These are phyloP conservation scores for Amphipyra tragopoginis DNA, from an alignment of 2,888 invertebrate genomes.

Conservation along the genomic window DNA sequence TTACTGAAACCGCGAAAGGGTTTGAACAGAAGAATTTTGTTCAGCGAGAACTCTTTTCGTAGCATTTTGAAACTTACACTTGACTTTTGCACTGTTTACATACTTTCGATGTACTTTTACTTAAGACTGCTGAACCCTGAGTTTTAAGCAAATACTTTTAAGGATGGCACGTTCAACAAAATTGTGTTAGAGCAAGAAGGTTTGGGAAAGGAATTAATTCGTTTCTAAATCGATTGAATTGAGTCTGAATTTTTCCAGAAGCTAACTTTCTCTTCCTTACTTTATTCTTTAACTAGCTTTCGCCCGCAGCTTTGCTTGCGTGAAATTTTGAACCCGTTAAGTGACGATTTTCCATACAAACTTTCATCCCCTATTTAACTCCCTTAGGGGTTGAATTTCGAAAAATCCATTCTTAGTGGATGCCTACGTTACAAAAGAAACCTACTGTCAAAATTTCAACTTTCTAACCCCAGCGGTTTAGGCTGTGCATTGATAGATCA, in stretches of 20 bases:
- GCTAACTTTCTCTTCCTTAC: background rate
- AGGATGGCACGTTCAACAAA: background rate
- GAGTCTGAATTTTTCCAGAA: background rate
- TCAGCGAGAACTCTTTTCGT: slow-evolving; percentile 2
- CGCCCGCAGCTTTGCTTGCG: no score
- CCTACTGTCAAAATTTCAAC: no score
- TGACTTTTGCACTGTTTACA: slow-evolving; percentile 25
- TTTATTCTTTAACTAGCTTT: no score
- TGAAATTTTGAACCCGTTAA: no score
- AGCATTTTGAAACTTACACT: slow-evolving; percentile 12
- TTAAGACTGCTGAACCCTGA: background rate
- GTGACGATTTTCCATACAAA: no score
- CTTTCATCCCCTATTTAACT: no score
- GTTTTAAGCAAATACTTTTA: slow-evolving; percentile 33
- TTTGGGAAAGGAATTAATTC: background rate
- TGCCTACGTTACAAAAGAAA: no score
- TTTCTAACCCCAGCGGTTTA: no score
- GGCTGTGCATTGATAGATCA: no score
- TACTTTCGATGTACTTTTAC: slow-evolving; percentile 8
- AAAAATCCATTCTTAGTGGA: no score
- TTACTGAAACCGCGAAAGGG: slow-evolving; percentile 25
- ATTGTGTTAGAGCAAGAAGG: background rate
- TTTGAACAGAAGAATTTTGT: slow-evolving; percentile 20
- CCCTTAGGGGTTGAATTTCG: no score
- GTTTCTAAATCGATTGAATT: background rate